Evolutionary conservation across 2,797 vertebrate genomes (phyloP), one percentile per base, ranked within the genome.

Genomic region (Anguilla anguilla): DNA sequence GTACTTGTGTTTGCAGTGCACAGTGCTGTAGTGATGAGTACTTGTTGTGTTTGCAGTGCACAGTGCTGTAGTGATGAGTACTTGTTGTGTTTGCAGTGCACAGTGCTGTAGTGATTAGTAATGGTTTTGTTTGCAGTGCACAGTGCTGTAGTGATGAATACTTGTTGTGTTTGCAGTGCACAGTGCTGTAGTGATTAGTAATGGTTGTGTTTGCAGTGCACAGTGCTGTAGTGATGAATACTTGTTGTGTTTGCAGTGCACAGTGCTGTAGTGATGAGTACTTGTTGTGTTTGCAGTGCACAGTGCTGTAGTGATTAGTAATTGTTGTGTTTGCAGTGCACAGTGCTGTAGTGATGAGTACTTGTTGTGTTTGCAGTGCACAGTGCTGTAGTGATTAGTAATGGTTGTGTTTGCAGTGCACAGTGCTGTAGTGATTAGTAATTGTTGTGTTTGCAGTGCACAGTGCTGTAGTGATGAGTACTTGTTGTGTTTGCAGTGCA

Each of bases 401-500:
- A 87, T 1, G 46, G 87, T 72, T 87, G 28, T 90, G 77, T 92
- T 39, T 89, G 43, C 90, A 64, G 22, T 91, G 79, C 89, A 91
- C 55, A 57, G 55, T 17, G 6, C 11, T 53, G 46, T 13, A 0
- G 74, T 77, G 28, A 17, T 85, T 55, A 59, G 51, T 39, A 22
- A 35, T 0, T 83, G 77, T 11, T 82, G 46, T 28, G 55, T 13
- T 89, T 85, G 31, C 91, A 99, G 98, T 99, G 88, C 98, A 99
- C 94, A 97, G 94, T 22, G 97, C 96, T 15, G 95, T 93, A 0
- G 98, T 99, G 92, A 99, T 51, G 0, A 51, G 49, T 51, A 9
- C 0, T 4, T 0, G 49, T 51, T 4, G 49, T 51, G 49, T 51
- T 51, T 51, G 49, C 35, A 35, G 35, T 35, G 35, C 35, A 35